Evolutionary conservation across 2,113 vertebrate genomes (phyloP), one percentile per base, ranked within the genome.

Genomic region (Plestiodon gilberti): DNA sequence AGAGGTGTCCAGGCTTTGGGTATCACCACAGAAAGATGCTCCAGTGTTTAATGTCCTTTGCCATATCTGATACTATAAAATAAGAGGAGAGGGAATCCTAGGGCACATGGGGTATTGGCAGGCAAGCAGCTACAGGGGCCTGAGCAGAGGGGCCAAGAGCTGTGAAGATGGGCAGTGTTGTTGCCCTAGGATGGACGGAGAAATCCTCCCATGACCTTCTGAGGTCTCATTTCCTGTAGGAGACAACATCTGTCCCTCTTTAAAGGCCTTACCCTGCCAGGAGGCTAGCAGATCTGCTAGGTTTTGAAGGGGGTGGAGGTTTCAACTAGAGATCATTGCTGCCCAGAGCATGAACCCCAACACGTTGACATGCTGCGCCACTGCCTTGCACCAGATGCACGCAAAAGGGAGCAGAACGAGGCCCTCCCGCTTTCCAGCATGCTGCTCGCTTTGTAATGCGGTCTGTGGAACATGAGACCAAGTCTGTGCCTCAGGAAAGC

Each of bases 391-490:
- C 55, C 76, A 64, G 38, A n/a, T 15, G 11, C 25, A 11, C 23
- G 57, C 28, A 48, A 57, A 71, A 59, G 48, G 55, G 38, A 73
- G 33, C 33, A 33, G 20, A 30, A 20, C 2, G 57, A 69, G 62
- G 25, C 3, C 28, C 61, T 17, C 25, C 8, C 20, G 7, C 13
- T 59, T 71, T 69, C 33, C 81, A 73, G 14, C 35, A n/a, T 15
- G n/a, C 28, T 7, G 5, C 67, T 79, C 92, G 90, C 88, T 73
- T 89, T 84, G n/a, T 61, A 90, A 91, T 14, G 0, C 69, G 86
- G 93, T 52, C 93, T 55, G 87, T 87, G 89, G 94, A 95, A 95
- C 90, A 93, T 89, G 94, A 95, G 90, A 91, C 89, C 88, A 75
- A 87, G 62, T n/a, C 86, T 89, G 84, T 86, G 85, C 48, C 22